A percentile compares a stretch with the other conserved stretches of the same genome.
phyloP scores from a whole-genome alignment of 1,140 invertebrate species.

The Calephelis nemesis region DNA sequence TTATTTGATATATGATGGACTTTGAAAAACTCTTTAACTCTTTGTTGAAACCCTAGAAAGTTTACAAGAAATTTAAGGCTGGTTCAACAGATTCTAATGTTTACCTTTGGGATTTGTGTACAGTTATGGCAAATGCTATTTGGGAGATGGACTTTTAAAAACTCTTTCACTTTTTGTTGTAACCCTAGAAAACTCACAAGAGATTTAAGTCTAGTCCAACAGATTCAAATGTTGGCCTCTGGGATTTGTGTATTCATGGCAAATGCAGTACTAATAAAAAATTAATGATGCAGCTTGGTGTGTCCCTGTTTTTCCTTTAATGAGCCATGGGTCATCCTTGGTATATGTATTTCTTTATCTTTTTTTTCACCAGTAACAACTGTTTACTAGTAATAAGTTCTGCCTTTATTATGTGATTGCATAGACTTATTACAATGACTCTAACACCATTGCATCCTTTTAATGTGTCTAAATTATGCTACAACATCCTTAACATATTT shows the following conservation, averaged over 20 bases:
- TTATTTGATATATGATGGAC: too few species aligned
- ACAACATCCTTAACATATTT: slow-evolving; percentile 26
- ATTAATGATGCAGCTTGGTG: slow-evolving; percentile 14
- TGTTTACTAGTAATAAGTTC: slow-evolving; percentile 27
- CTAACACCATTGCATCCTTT: slow-evolving; percentile 24
- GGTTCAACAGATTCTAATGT: too few species aligned
- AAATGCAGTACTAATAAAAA: neutral
- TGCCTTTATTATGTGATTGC: slow-evolving; percentile 26
- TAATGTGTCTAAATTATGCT: slow-evolving; percentile 26
- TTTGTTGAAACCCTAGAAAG: too few species aligned
- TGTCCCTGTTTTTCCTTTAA: slow-evolving; percentile 22
- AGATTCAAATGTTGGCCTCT: neutral
- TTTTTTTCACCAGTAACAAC: neutral
- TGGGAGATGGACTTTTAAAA: too few species aligned
- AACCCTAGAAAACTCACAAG: too few species aligned
- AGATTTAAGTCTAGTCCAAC: too few species aligned
- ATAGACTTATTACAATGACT: slow-evolving; percentile 23
- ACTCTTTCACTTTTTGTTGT: too few species aligned
- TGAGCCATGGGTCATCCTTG: slow-evolving; percentile 24
- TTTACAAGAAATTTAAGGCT: too few species aligned
- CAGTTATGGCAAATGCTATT: too few species aligned
- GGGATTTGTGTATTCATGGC: neutral
- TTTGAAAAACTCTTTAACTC: too few species aligned
- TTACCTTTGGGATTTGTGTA: too few species aligned
- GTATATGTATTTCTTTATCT: slow-evolving; percentile 26